A percentile compares a stretch with the other conserved stretches of the same genome.
phyloP scores from a whole-genome alignment of 2,113 vertebrate species.

The Mustela lutreola region DNA sequence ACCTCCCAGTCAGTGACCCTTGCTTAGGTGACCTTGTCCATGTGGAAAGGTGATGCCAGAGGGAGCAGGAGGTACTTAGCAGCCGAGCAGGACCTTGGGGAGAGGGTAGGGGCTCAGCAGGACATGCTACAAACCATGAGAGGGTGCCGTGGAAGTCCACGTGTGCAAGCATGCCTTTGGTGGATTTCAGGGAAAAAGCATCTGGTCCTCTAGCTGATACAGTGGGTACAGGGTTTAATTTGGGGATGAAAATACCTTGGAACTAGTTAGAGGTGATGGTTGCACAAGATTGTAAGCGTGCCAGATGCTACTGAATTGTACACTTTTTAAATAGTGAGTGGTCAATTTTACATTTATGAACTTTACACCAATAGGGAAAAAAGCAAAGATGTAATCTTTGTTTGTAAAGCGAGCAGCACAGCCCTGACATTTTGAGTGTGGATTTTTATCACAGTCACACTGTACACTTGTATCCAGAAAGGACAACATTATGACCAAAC shows the following conservation, averaged over 20 bases:
- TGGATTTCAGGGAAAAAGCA: too few species aligned
- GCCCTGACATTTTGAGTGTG: not conserved
- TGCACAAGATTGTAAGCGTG: not conserved
- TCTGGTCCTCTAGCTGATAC: not conserved
- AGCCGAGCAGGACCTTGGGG: too few species aligned
- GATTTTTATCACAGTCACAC: not conserved
- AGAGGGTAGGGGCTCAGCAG: too few species aligned
- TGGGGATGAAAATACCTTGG: not conserved
- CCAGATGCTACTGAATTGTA: not conserved
- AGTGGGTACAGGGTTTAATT: not conserved
- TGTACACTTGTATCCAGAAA: not conserved
- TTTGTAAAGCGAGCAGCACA: not conserved
- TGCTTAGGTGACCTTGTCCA: too few species aligned
- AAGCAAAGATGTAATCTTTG: not conserved
- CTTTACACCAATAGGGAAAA: not conserved
- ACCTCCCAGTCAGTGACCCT: too few species aligned
- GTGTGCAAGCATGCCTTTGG: not conserved
- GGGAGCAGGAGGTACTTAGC: too few species aligned
- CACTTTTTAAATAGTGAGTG: not conserved
- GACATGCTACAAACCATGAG: not conserved
- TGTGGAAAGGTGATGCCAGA: too few species aligned
- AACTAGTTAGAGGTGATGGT: not conserved
- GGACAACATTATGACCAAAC: not conserved
- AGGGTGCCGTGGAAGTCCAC: not conserved
- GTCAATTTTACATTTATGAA: not conserved